These are phyloP conservation scores for Trichogramma dendrolimi DNA, from an alignment of 2,888 invertebrate genomes.

Conservation along the genomic window DNA sequence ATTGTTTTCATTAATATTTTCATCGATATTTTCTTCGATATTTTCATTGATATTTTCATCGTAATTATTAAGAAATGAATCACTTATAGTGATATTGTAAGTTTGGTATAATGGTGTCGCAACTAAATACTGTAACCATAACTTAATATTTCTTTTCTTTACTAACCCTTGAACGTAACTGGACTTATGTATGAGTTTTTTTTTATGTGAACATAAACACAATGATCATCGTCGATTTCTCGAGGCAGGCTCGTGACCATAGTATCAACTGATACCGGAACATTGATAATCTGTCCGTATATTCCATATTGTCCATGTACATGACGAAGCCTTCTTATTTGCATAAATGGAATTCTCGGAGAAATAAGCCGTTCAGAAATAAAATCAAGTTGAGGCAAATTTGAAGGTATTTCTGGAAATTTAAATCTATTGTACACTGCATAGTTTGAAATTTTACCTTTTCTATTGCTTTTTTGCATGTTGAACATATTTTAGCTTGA, in stretches of 20 bases:
- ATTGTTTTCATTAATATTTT: too few relatives aligned
- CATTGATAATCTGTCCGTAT: slow-evolving; percentile 21
- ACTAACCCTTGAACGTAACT: slow-evolving; percentile 34
- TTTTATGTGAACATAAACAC: slow-evolving; percentile 35
- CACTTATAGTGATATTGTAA: background rate
- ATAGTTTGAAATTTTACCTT: slow-evolving; percentile 13
- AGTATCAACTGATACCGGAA: slow-evolving; percentile 15
- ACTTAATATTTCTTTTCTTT: slow-evolving; percentile 31
- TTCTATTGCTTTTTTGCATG: too few relatives aligned
- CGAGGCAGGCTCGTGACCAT: slow-evolving; percentile 24
- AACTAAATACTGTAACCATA: slow-evolving; percentile 31
- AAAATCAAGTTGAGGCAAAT: slow-evolving; percentile 16
- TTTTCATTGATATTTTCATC: too few relatives aligned
- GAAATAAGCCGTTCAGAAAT: slow-evolving; percentile 23
- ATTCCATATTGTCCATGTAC: slow-evolving; percentile 14
- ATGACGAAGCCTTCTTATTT: slow-evolving; percentile 9
- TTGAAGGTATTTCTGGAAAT: slow-evolving; percentile 14
- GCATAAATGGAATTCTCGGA: slow-evolving; percentile 15
- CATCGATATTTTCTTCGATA: slow-evolving; percentile 4
- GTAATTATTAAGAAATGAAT: slow-evolving; percentile 13
- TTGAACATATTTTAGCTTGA: too few relatives aligned
- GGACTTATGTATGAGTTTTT: slow-evolving; percentile 30
- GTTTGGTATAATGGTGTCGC: slow-evolving; percentile 25
- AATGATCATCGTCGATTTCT: slow-evolving; percentile 36
- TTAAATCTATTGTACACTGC: slow-evolving; percentile 20